Conservation (phyloP, 2,888 invertebrate genomes). For the Ophion costatus region DNA sequence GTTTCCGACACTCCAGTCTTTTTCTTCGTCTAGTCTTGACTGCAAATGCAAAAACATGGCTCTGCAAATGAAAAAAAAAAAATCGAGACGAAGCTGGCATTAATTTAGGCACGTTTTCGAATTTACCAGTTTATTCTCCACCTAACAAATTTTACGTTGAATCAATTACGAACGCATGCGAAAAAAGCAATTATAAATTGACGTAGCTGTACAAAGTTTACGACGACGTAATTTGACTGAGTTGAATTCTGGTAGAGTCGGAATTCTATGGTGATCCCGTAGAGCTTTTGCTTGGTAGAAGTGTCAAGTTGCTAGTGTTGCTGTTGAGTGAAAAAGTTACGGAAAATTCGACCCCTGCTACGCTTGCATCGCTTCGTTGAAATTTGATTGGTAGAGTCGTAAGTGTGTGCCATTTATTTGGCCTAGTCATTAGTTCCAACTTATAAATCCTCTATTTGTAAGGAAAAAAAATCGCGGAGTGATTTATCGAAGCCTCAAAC, state of each 20-base stretch:
- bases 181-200: background rate
- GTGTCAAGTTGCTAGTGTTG: conserved; percentile 1
- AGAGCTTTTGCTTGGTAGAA: conserved; percentile 5
- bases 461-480: background rate
- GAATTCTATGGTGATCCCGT: background rate
- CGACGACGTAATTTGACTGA: background rate
- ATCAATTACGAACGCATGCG: background rate
- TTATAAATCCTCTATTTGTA: background rate
- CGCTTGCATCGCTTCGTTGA: background rate
- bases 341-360: background rate
- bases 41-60: conserved; percentile 27
- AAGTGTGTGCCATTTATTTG: background rate
- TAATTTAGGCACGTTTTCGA: background rate
- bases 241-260: conserved; percentile 5
- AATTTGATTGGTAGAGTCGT: background rate
- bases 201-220: background rate
- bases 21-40: background rate
- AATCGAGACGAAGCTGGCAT: background rate
- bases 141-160: background rate
- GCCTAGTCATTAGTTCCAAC: background rate
- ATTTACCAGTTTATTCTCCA: background rate
- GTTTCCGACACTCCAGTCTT: conserved; percentile 11
- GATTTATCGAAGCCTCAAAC: background rate
- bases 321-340: background rate
- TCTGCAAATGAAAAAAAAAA: background rate